Conservation (phyloP, 2,113 vertebrate genomes). For the Eira barbara region DNA sequence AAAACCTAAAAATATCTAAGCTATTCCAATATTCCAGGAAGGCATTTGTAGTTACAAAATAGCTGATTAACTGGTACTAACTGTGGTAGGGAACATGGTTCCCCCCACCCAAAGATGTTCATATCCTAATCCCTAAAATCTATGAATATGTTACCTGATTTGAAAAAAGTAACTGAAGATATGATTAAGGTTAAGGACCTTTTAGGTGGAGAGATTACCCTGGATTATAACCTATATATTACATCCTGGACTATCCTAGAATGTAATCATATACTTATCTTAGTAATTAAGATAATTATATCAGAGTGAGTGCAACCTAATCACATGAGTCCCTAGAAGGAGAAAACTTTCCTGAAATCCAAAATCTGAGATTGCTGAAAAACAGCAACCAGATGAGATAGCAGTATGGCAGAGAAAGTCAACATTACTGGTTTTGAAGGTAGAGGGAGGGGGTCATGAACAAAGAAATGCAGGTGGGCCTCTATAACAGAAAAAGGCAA, state of each 20-base stretch:
- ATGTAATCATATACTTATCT: background rate
- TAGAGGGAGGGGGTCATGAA: background rate
- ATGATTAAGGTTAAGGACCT: background rate
- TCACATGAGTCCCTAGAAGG: background rate
- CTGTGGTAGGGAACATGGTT: background rate
- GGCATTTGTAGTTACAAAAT: background rate
- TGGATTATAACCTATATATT: background rate
- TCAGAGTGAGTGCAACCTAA: background rate
- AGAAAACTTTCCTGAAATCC: background rate
- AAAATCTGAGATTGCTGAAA: background rate
- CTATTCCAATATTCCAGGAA: background rate
- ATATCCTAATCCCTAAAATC: background rate
- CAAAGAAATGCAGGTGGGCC: background rate
- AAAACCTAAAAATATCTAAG: background rate
- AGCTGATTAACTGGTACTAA: background rate
- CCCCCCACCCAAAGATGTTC: background rate
- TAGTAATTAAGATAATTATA: background rate
- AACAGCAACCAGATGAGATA: background rate
- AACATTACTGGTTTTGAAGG: background rate
- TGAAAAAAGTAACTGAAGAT: background rate
- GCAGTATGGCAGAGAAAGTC: background rate
- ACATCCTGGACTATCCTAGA: background rate
- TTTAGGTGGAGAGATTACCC: background rate
- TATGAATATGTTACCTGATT: background rate
- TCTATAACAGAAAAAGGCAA: background rate